Base-by-base conservation (phyloP, 2,888 invertebrate genomes). In the Sipunculus nudus region DNA sequence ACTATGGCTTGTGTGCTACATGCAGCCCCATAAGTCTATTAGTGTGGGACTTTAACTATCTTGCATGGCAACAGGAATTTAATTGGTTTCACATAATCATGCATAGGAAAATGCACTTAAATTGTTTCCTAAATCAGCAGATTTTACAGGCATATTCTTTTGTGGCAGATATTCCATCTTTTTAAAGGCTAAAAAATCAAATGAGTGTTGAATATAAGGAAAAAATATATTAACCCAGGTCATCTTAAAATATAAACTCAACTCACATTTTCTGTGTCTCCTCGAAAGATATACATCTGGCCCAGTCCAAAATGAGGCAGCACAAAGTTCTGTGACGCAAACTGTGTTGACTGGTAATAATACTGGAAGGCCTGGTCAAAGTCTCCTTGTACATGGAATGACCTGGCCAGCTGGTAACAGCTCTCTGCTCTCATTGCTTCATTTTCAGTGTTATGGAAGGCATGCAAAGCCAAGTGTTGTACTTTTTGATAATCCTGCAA, bases 361-460 rank as follows among this genome's bases (percentile, higher is more conserved):
- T 98, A 98, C 85, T 98, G 97, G 84, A 99, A 99, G 26, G 99
- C 98, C 84, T 98, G 96, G 80, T 98, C 83, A 68, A 78, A 83
- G 61, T 84, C 83, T 57, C 76, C 77, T 79, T 84, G 72, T 0
- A 95, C 95, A 81, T 99, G 99, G 84, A 94, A 97, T 19, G 95
- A 93, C 32, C 99, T 86, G 0, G 98, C 99, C 60, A 99, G 85
- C 78, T 98, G 98, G 81, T 97, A 99, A 81, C 97, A 98, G 80
- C 96, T 96, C 84, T 99, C 99, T 0, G 98, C 97, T 38, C 97
- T 87, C 96, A 99, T 98, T 0, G 96, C 93, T 85, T 99, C 99
- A 82, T 98, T 98, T 84, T 99, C 98, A 0, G 98, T 97, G 79
- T 96, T 96, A 83, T 97, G 96, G 83, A 98, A 97, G 0, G 99